Evolutionary conservation across 2,113 vertebrate genomes (phyloP).

Genomic region (Lichenostomus cassidix): DNA sequence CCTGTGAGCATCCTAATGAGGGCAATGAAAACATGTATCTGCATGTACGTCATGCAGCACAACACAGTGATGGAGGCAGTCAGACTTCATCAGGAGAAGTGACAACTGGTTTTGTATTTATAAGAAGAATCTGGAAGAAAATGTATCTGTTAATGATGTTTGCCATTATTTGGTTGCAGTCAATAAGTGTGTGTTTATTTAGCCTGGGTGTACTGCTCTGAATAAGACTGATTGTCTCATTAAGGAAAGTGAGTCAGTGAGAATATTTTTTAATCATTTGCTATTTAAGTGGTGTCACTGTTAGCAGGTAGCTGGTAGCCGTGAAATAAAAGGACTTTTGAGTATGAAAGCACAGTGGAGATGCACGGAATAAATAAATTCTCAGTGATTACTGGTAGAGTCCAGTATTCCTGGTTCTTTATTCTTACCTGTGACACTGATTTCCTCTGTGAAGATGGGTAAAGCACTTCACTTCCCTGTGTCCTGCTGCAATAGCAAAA

Average conservation of each 20-base stretch:
- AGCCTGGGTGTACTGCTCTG: not conserved
- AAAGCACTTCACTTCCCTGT: not conserved
- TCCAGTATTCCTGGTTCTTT: not conserved
- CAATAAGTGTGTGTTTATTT: not conserved
- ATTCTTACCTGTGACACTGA: not conserved
- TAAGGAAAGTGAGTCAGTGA: not conserved
- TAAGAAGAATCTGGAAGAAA: not conserved
- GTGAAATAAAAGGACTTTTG: not conserved
- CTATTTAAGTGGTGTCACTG: not conserved
- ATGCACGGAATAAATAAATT: not conserved
- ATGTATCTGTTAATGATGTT: not conserved
- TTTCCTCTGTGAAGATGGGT: not conserved
- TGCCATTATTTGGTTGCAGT: not conserved
- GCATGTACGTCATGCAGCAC: not conserved
- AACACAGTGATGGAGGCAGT: not conserved
- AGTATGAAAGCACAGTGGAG: not conserved
- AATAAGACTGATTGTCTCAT: not conserved
- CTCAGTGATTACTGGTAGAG: not conserved
- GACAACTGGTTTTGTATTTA: not conserved
- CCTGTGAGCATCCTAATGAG: not conserved
- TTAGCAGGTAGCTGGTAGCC: not conserved
- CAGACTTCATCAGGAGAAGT: not conserved
- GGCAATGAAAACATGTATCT: not conserved
- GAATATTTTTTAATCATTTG: not conserved
- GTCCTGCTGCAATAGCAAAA: not conserved